Evolutionary conservation across 1,140 invertebrate genomes (phyloP), one percentile per base, ranked within the genome.

Genomic region (Asobara japonica): DNA sequence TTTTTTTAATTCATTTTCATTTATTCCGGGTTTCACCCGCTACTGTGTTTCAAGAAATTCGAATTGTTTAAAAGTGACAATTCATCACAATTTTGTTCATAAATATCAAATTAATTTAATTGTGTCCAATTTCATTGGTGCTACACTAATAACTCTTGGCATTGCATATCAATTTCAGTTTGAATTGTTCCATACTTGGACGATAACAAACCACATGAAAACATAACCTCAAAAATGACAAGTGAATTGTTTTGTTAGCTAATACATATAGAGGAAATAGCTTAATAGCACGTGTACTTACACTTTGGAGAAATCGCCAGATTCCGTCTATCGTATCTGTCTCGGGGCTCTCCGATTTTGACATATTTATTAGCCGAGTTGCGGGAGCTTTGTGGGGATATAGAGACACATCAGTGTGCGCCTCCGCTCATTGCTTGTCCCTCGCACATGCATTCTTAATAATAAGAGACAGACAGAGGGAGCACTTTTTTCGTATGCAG

Each of bases 221-320:
- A 51, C 67, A 62, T 76, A 76, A 76, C 65, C 62, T 68, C 66
- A 18, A 73, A 56, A 56, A 25, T 56, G 3, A 25, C 2, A 3
- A 13, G 5, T 51, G 20, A 29, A 61, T 45, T 25, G 16, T 18
- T 29, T 3, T 2, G n/a, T 45, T 16, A n/a, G n/a, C 13, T 3
- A 45, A 33, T 20, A 36, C 20, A n/a, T n/a, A n/a, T n/a, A n/a
- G n/a, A n/a, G n/a, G 29, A 38, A 56, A 68, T 56, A 18, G 48
- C 56, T 27, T 31, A 31, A 27, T 33, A 7, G 20, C 33, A 18
- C 31, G 33, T 5, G 83, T 76, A 83, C 84, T 85, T 75, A 87
- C 85, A 66, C 80, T 86, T 69, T 85, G 84, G 27, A 87, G 66
- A 70, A 86, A 87, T n/a, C 84, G 81, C 79, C 84, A 83, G 38